Evolutionary conservation across 2,113 vertebrate species (phyloP), one percentile per base, ranked within the genome.

Genomic region (Chlorodrepanis virens): DNA sequence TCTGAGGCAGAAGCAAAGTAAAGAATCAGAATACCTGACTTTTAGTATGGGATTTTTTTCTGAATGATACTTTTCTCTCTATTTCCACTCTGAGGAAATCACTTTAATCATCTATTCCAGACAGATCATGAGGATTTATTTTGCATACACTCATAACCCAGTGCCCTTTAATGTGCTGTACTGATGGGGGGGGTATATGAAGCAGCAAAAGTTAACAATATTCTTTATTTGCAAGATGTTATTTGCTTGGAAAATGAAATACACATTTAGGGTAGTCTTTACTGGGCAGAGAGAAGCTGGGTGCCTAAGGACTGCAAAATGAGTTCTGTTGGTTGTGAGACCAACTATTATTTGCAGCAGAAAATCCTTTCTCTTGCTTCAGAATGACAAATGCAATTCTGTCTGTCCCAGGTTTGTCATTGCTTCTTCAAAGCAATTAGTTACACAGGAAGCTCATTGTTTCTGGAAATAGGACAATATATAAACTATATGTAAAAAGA

Each of bases 371-470:
- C 47, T 75, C 27, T 93, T 78, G 7, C 47, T 89, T 82, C 56
- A 57, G 53, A 93, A 79, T 61, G 37, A 95, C 79, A 95, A 96
- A 90, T 67, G 64, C 39, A 70, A 14, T 74, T 82, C 76, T 69
- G 42, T 52, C 89, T 54, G 23, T 59, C 63, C 24, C 52, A 68
- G 22, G 75, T 90, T 68, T 85, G 67, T 75, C n/a, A 60, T 95
- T 90, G 83, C 49, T 93, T 96, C 91, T 75, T 92, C 93, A 92
- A 70, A 87, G 68, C 78, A 95, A 76, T 96, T 96, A 95, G 49
- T 95, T 96, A 77, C 69, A 63, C 20, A 95, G n/a, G 63, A 28
- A 87, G 54, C 2, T 90, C 42, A 72, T 9, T 78, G 33, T 71
- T 94, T 89, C 85, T 96, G 81, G 81, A 96, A 87, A 72, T 13